phyloP scores from a whole-genome alignment of 2,113 vertebrate genomes.

The Microtus pennsylvanicus region DNA sequence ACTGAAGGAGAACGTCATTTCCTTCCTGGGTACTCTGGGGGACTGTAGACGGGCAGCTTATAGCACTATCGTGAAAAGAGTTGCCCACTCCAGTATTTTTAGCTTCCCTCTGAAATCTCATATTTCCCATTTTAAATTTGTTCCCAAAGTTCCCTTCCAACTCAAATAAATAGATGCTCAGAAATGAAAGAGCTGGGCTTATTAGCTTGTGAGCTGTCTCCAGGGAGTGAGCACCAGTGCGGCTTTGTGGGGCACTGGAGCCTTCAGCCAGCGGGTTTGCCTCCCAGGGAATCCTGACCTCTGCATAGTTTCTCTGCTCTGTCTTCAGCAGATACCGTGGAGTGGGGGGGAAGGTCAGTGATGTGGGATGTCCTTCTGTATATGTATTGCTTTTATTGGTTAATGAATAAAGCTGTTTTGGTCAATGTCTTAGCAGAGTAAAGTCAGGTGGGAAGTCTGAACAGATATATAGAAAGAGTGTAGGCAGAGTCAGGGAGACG shows the following conservation, averaged over 20 bases:
- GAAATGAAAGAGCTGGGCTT: not conserved
- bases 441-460: too few species aligned
- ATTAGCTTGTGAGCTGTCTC: not conserved
- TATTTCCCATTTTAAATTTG: conserved; percentile 36
- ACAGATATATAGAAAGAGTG: too few species aligned
- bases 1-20: not conserved
- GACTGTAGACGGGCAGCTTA: not conserved
- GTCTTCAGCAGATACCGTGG: rapidly evolving
- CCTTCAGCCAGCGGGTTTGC: rapidly evolving
- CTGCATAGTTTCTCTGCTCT: rapidly evolving
- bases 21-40: rapidly evolving
- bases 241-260: not conserved
- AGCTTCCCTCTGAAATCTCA: conserved; percentile 5
- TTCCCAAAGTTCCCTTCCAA: conserved; percentile 55
- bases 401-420: too few species aligned
- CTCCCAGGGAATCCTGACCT: rapidly evolving
- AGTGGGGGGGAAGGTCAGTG: too few species aligned
- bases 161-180: conserved; percentile 41
- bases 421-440: too few species aligned
- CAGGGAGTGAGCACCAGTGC: rapidly evolving
- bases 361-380: too few species aligned
- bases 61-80: rapidly evolving
- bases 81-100: not conserved
- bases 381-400: too few species aligned
- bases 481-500: too few species aligned